phyloP scores from a whole-genome alignment of 37 sponge, comb jelly and placozoan genomes.

The Ephydatia muelleri region DNA sequence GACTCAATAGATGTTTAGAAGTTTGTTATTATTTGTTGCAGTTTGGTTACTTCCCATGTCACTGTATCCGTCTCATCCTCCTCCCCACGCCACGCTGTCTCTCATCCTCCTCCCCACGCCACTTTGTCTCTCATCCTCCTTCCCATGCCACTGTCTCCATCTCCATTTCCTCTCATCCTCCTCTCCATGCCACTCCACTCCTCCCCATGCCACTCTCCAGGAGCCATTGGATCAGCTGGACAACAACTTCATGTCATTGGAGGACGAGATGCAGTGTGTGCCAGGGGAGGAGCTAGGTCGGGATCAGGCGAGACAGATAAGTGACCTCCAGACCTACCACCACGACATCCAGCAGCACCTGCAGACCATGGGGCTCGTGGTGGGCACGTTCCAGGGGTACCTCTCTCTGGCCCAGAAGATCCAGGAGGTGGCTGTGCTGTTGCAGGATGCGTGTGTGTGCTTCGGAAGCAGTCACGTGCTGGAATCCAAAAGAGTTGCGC shows the following conservation, averaged over 20 bases:
- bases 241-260: slow-evolving; percentile 18
- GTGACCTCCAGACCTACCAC: neutral
- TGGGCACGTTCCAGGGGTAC: neutral
- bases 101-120: too few species aligned
- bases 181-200: neutral
- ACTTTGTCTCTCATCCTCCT: neutral
- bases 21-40: too few species aligned
- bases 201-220: neutral
- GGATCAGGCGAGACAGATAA: neutral
- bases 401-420: too few species aligned
- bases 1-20: too few species aligned
- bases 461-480: too few species aligned
- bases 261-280: slow-evolving; percentile 15
- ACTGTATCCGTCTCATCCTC: too few species aligned
- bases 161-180: neutral
- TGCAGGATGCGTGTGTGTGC: too few species aligned
- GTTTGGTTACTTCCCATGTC: too few species aligned
- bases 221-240: slow-evolving; percentile 24
- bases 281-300: slow-evolving; percentile 19
- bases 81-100: too few species aligned
- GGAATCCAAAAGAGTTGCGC: too few species aligned
- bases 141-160: neutral
- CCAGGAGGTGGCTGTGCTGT: too few species aligned
- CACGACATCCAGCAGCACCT: neutral
- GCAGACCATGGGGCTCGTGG: neutral